Percentiles rank a stretch among this genome's conserved stretches.
phyloP scores from a whole-genome alignment of 2,113 vertebrate species.

The Vulpes vulpes region DNA sequence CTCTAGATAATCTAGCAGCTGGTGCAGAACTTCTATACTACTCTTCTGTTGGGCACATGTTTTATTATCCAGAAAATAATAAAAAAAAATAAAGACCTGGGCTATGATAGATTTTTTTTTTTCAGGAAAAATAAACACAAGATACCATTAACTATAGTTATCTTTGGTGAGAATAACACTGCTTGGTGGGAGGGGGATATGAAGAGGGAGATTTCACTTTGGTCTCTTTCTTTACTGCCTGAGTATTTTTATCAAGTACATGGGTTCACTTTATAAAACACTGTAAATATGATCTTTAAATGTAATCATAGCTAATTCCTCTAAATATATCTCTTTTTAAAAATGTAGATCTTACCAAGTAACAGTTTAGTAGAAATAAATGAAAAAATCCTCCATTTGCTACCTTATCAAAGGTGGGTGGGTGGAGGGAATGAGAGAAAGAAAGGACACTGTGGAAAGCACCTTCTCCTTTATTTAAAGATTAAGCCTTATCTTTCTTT shows the following conservation, averaged over 20 bases:
- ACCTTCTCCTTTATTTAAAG: not conserved
- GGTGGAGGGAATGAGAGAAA: not conserved
- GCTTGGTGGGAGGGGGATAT: not conserved
- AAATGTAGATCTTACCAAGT: not conserved
- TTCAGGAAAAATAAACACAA: not conserved
- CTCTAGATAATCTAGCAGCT: not conserved
- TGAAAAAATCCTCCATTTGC: constrained; percentile 7
- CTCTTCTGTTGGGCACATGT: not conserved
- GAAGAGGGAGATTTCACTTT: not conserved
- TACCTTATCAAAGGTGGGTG: not conserved
- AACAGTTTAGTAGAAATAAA: not conserved
- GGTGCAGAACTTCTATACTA: not conserved
- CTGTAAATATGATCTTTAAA: constrained; percentile 23
- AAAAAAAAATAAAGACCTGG: not conserved
- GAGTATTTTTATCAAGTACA: not conserved
- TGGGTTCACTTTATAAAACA: not conserved
- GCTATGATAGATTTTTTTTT: not conserved
- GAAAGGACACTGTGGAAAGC: not conserved
- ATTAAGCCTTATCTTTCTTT: not conserved
- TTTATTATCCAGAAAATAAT: not conserved
- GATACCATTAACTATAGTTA: not conserved
- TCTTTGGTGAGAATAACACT: not conserved
- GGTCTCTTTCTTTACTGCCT: not conserved
- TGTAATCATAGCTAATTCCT: not conserved
- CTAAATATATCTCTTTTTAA: constrained; percentile 37